Evolutionary conservation across 1,140 invertebrate genomes (phyloP).

Genomic region (Anastrepha obliqua): DNA sequence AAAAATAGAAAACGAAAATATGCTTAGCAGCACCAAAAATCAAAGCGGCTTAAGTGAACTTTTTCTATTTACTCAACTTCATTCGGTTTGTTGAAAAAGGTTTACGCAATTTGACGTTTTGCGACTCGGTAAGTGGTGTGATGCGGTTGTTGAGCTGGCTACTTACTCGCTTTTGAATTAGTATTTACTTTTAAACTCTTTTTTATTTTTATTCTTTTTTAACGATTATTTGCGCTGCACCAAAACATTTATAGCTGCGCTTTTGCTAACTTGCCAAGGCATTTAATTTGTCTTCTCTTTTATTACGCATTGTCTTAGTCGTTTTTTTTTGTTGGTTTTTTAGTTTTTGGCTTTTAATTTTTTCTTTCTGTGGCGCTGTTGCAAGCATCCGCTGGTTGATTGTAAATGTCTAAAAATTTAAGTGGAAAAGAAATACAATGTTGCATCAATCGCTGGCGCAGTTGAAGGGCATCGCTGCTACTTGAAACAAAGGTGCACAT

Average conservation of each 20-base stretch:
- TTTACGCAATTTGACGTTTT: constrained; percentile 29
- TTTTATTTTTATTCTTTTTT: neutral
- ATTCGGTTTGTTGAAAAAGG: neutral
- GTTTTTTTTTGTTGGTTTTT: neutral
- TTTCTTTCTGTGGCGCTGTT: neutral
- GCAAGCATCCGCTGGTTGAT: constrained; percentile 28
- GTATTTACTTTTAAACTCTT: neutral
- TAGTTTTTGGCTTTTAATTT: neutral
- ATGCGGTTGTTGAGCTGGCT: neutral
- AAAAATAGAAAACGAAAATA: neutral
- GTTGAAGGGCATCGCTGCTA: constrained; percentile 19
- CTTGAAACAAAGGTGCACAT: neutral
- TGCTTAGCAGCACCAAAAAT: neutral
- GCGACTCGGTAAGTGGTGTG: constrained; percentile 7
- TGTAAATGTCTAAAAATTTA: neutral
- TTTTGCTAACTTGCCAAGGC: neutral
- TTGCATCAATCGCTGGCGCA: neutral
- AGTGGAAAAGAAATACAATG: neutral
- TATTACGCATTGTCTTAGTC: neutral
- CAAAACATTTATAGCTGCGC: constrained; percentile 22
- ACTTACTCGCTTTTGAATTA: neutral
- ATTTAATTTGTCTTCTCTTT: constrained; percentile 14
- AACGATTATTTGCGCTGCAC: neutral
- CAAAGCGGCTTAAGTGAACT: neutral
- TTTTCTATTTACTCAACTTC: neutral